Percentiles rank a stretch among this genome's conserved stretches.
Evolutionary conservation across 2,888 invertebrate species (phyloP).

Genomic region (Zygogramma bicolorata): DNA sequence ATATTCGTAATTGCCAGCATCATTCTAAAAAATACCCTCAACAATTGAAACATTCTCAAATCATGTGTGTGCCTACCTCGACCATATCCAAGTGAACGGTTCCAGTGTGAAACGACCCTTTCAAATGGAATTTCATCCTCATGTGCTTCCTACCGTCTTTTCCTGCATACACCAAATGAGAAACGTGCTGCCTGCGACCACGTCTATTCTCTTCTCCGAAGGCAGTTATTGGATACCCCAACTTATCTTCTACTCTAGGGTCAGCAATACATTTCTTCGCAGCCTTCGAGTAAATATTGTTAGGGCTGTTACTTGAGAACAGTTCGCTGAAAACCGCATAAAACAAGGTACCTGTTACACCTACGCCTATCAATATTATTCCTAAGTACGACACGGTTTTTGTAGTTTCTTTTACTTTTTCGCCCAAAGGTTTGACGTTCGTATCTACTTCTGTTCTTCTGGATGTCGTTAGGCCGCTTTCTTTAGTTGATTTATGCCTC

Average conservation of each 20-base stretch:
- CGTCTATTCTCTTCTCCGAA: constrained; percentile 89
- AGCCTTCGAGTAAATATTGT: constrained; percentile 85
- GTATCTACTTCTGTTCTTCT: constrained; percentile 58
- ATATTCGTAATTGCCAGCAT: constrained; percentile 81
- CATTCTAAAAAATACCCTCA: constrained; percentile 72
- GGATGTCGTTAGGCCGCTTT: constrained; percentile 33
- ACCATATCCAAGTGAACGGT: constrained; percentile 89
- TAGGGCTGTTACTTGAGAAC: constrained; percentile 89
- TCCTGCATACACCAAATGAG: constrained; percentile 80
- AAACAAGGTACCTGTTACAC: constrained; percentile 85
- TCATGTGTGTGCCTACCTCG: too few species aligned
- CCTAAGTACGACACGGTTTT: constrained; percentile 89
- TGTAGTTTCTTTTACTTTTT: constrained; percentile 89
- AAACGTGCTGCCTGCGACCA: constrained; percentile 80
- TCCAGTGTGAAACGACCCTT: constrained; percentile 84
- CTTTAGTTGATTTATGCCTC: constrained; percentile 40
- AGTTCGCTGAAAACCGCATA: constrained; percentile 88
- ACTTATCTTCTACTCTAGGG: constrained; percentile 80
- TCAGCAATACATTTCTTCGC: constrained; percentile 82
- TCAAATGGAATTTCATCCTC: constrained; percentile 91
- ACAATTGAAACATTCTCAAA: not conserved
- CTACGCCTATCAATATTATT: constrained; percentile 79
- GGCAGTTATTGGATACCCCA: constrained; percentile 91
- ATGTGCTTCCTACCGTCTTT: constrained; percentile 80
- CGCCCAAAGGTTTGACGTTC: constrained; percentile 76